Evolutionary conservation across 2,113 vertebrate genomes (phyloP).

Genomic region (Corythoichthys haematopterus): DNA sequence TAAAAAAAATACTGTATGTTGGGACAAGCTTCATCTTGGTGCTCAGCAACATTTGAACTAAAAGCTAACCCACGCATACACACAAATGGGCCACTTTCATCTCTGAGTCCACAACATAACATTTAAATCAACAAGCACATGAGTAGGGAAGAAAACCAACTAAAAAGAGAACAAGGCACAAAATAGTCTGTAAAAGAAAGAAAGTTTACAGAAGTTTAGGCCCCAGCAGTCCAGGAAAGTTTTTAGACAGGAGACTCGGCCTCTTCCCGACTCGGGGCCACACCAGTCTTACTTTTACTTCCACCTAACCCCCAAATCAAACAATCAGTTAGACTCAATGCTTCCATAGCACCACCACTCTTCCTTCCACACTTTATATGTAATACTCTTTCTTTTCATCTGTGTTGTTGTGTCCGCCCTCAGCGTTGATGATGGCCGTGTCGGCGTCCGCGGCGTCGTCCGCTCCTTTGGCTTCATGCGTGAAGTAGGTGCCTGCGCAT

Average conservation of each 20-base stretch:
- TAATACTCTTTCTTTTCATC: conserved; percentile 99
- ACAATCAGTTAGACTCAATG: conserved; percentile 46
- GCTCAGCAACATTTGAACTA: conserved; percentile 28
- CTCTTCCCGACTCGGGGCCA: conserved; percentile 76
- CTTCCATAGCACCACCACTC: conserved; percentile 37
- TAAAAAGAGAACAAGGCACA: conserved; percentile 93
- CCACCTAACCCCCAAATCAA: conserved; percentile 19
- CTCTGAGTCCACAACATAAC: conserved; percentile 35
- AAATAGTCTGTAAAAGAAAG: conserved; percentile 93
- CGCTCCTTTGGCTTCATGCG: conserved; percentile 98
- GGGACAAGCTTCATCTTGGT: conserved; percentile 22
- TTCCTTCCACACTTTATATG: conserved; percentile 79
- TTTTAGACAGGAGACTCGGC: conserved; percentile 81
- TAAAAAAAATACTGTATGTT: not conserved
- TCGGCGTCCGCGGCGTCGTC: conserved; percentile 96
- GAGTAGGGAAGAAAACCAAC: conserved; percentile 66
- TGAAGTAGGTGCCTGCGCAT: conserved; percentile 94
- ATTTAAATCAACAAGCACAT: conserved; percentile 65
- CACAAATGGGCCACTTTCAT: conserved; percentile 35
- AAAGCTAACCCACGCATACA: conserved; percentile 55
- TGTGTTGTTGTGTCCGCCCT: conserved; percentile 96
- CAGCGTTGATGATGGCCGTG: conserved; percentile 98
- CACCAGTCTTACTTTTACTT: conserved; percentile 68
- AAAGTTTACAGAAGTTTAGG: conserved; percentile 83
- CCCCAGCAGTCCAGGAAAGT: conserved; percentile 79